Evolutionary conservation across 1,140 invertebrate genomes (phyloP).

Genomic region (Heterodera carotae): DNA sequence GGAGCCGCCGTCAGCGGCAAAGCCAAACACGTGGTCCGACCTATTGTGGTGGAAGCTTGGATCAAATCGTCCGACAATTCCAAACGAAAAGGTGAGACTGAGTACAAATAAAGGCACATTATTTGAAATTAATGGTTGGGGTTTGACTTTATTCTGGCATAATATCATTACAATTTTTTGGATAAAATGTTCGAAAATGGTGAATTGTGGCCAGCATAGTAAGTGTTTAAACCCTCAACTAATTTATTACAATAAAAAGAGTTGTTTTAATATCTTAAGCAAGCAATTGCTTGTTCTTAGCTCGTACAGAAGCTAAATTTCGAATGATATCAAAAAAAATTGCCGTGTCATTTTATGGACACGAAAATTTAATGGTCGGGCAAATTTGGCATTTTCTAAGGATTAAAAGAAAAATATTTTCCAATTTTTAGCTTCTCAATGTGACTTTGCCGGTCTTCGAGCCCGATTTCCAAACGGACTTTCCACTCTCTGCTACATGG

Average conservation of each 20-base stretch:
- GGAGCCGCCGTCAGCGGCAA: slow-evolving; percentile 23
- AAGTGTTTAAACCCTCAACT: no score
- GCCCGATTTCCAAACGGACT: slow-evolving; percentile 35
- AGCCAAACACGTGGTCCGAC: not conserved
- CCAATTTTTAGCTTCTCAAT: slow-evolving; percentile 32
- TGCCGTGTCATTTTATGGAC: no score
- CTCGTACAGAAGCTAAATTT: no score
- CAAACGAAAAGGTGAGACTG: slow-evolving; percentile 20
- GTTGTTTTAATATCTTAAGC: no score
- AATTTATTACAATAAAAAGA: no score
- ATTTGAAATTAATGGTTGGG: no score
- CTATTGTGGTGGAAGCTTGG: slow-evolving; percentile 36
- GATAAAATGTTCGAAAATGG: slow-evolving; percentile 7
- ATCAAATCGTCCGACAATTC: slow-evolving; percentile 31
- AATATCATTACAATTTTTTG: slow-evolving; percentile 25
- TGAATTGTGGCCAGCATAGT: not conserved
- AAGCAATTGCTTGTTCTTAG: no score
- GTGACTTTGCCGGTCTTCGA: slow-evolving; percentile 35
- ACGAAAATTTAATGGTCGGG: no score
- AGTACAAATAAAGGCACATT: no score
- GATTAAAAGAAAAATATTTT: not conserved
- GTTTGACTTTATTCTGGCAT: not conserved
- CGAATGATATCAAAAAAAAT: not conserved
- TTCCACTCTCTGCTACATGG: slow-evolving; percentile 46
- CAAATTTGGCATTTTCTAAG: slow-evolving; percentile 9